Conservation (phyloP, 1,140 invertebrate genomes). For the Drosophila subpulchrella region DNA sequence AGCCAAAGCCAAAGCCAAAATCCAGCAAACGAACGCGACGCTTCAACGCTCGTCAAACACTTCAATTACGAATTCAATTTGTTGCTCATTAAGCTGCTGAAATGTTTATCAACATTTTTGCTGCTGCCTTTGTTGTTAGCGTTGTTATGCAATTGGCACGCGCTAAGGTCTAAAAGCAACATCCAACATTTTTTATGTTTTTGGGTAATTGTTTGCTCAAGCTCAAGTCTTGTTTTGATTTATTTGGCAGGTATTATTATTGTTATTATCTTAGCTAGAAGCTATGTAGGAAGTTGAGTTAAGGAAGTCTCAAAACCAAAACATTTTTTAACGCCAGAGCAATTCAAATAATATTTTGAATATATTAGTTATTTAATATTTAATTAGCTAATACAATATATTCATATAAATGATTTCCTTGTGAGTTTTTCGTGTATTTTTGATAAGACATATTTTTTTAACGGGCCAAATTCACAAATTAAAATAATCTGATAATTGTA, state of each 20-base stretch:
- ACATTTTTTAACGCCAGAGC: too few species aligned
- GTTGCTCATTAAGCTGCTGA: constrained; percentile 73
- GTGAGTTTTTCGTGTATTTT: too few species aligned
- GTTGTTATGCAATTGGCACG: constrained; percentile 71
- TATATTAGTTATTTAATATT: too few species aligned
- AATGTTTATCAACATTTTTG: constrained; percentile 77
- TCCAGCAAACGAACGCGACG: constrained; percentile 12
- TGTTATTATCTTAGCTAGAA: neutral
- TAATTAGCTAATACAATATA: too few species aligned
- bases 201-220: constrained; percentile 38
- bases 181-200: constrained; percentile 20
- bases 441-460: too few species aligned
- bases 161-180: constrained; percentile 49
- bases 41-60: constrained; percentile 56
- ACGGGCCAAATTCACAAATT: too few species aligned
- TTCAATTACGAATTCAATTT: constrained; percentile 78
- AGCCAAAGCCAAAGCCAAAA: constrained; percentile 28
- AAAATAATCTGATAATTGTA: too few species aligned
- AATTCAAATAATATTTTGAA: neutral
- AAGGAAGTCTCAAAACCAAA: neutral
- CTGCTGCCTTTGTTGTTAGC: constrained; percentile 20
- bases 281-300: neutral
- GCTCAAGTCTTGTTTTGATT: constrained; percentile 15
- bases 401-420: too few species aligned
- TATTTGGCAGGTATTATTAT: constrained; percentile 1